phyloP scores from a whole-genome alignment of 2,113 vertebrate genomes.

The Theristicus caerulescens region DNA sequence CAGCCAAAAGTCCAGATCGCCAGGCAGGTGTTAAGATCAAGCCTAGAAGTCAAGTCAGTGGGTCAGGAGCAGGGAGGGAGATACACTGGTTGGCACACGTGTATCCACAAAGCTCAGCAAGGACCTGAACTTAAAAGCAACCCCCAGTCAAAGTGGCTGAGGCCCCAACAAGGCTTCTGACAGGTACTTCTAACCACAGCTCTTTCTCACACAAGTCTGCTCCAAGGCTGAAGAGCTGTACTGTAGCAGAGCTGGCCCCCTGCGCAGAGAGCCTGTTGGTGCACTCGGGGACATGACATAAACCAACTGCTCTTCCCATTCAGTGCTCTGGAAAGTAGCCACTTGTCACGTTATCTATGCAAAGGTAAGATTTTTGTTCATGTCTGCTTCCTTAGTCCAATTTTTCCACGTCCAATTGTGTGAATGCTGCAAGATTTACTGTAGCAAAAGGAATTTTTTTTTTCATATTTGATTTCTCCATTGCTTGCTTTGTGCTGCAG shows the following conservation, averaged over 20 bases:
- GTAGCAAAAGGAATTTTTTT: background rate
- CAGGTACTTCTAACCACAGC: background rate
- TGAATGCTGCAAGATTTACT: background rate
- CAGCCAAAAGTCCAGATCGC: background rate
- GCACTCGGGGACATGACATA: background rate
- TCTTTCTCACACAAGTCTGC: background rate
- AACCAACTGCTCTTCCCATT: background rate
- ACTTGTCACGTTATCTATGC: background rate
- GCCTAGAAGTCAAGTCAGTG: background rate
- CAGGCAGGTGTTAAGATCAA: background rate
- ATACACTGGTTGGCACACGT: rapidly evolving
- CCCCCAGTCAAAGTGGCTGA: background rate
- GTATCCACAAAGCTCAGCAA: background rate
- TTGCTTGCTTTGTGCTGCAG: background rate
- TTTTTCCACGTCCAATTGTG: background rate
- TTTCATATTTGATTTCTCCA: background rate
- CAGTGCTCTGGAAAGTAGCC: background rate
- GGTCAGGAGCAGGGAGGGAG: background rate
- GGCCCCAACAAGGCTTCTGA: background rate
- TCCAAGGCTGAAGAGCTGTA: background rate
- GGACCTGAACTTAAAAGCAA: background rate
- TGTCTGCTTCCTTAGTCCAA: background rate
- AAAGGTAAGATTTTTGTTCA: background rate
- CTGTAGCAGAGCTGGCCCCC: background rate
- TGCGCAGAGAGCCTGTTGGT: background rate